Percentiles rank a stretch among this genome's conserved stretches.
Evolutionary conservation across 2,113 vertebrate species (phyloP).

Genomic region (Menura novaehollandiae): DNA sequence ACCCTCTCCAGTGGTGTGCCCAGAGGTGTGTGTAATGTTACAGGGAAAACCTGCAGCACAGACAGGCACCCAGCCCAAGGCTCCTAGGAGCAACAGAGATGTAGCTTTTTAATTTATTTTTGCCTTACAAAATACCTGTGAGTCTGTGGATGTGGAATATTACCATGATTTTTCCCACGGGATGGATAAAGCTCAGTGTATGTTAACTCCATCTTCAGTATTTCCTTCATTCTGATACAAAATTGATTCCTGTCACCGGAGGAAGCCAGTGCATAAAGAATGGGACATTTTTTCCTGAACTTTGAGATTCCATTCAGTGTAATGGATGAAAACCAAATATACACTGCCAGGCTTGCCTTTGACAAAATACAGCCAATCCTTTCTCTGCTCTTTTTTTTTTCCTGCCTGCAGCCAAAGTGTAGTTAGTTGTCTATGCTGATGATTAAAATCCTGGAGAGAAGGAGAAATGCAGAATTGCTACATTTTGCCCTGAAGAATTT

Average conservation of each 20-base stretch:
- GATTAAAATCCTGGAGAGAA: neutral
- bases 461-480: neutral
- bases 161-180: neutral
- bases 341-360: neutral
- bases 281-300: neutral
- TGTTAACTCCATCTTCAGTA: neutral
- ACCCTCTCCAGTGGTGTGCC: neutral
- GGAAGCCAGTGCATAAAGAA: neutral
- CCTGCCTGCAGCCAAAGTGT: neutral
- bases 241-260: neutral
- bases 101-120: neutral
- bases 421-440: neutral
- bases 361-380: neutral
- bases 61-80: neutral
- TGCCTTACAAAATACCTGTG: neutral
- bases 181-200: neutral
- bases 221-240: neutral
- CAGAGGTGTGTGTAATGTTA: neutral
- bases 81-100: neutral
- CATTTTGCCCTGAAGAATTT: neutral
- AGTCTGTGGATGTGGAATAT: neutral
- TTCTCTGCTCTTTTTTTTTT: neutral
- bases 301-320: neutral
- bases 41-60: neutral
- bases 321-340: constrained; percentile 7